Base-by-base conservation (phyloP, 2,888 invertebrate genomes). In the Dolichopus griseipennis region DNA sequence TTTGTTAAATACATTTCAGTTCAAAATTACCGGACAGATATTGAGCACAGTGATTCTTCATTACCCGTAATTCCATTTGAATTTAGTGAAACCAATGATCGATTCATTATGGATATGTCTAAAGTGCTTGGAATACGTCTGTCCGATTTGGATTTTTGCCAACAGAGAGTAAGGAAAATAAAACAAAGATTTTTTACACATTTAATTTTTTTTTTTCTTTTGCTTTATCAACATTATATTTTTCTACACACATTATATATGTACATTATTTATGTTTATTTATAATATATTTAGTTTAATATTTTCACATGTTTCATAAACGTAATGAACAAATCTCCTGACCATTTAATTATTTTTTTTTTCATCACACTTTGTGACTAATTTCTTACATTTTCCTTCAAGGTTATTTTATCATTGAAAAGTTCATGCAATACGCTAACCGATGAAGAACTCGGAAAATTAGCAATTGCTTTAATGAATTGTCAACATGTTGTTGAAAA, bases 401-500 rank as follows among this genome's bases (percentile, higher is more conserved):
- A 88, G 86, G 85, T 88, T 22, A 82, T 89, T 1, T 81, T 87
- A 74, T 85, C 84, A 74, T 79, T 89, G 66, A 83, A 84, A 83
- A 43, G 84, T 85, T 66, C 89, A 87, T 75, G 79, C 83, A 67
- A 82, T 81, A 63, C 81, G 0, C 66, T 89, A 78, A 83, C 85
- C 34, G 88, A 88, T 74, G 88, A 89, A 74, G 84, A 88, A 69
- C 75, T 89, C 34, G 86, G 87, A 0, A 89, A 88, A 78, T 76
- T 89, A 69, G 85, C 88, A 64, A 88, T 89, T 20, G 85, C 86
- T 76, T 79, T 89, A 43, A 79, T 89, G 65, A 89, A 89, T 77
- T 89, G 89, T 74, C 89, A 89, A 75, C 85, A 87, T 0, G 81
- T 83, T 63, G 83, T 84, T 9, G 89, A 89, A 77, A 85, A 86